Base-by-base conservation (phyloP, 1,140 invertebrate genomes). In the Solenopsis fugax region DNA sequence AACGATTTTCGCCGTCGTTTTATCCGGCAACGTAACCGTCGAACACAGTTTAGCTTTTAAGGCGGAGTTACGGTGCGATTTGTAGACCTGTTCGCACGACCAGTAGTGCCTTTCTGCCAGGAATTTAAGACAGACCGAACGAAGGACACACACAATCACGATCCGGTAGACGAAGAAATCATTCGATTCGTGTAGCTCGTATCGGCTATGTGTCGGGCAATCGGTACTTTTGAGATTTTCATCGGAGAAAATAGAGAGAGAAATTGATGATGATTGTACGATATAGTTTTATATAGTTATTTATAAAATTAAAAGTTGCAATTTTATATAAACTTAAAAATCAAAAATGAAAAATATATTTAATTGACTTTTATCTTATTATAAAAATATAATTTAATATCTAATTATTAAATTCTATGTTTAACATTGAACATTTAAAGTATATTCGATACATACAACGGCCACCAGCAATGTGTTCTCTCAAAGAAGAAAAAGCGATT, bases 1-100 rank as follows among this genome's bases (percentile, higher is more conserved):
- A 86, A 87, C 90, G 80, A 92, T 89, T 77, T 92, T 91, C 52
- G 16, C 87, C 13, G 81, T 72, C 78, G 62, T 69, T 64, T 91
- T 89, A 76, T 73, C 65, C 85, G 13, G 29, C n/a, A 69, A 18
- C 62, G n/a, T 69, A 69, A 58, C 34, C 69, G 77, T 54, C 69
- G 90, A 91, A 93, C 92, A 93, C 88, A 88, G 84, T 71, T 92
- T 91, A 86, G 91, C 92, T 93, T 91, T 93, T 93, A 92, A 82
- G 76, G 50, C 56, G 58, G 13, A 29, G 37, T 76, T 73, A 75
- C 50, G 52, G 37, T 56, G 29, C 75, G 69, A 58, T 64, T 75
- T 85, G 78, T 84, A 64, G 41, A 52, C 71, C 16, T 24, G 45
- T 6, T 37, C 58, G 41, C 41, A 50, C 21, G 69, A 29, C 81